Evolutionary conservation across 2,113 vertebrate genomes (phyloP), one percentile per base, ranked within the genome.

Genomic region (Hylia prasina): DNA sequence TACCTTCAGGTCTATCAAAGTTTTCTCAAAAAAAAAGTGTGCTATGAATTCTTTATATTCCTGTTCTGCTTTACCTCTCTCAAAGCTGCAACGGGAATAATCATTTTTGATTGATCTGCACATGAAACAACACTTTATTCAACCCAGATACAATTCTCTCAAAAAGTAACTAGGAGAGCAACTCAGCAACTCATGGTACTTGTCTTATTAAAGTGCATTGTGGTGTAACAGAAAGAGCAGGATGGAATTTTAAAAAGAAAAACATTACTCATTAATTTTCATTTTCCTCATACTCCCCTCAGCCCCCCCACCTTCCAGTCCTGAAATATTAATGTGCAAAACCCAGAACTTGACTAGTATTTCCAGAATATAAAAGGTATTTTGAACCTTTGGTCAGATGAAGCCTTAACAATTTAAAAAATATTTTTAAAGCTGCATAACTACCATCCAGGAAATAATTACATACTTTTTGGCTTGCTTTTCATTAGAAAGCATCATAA

Each of bases 291-390:
- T 70, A 60, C 7, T 31, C 17, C 15, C 13, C 25, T 19, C 5
- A 6, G 3, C 22, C 5, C 5, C 7, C 3, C 10, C 44, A 15
- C 11, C 9, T 22, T 22, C 42, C 6, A 61, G 5, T 20, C 12
- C 10, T 13, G 8, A 71, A 76, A 71, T 87, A 66, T 84, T 54
- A 53, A 39, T 33, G 15, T 7, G 2, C 5, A 80, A 77, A 83
- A 15, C 7, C 11, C 12, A 30, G 31, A 22, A 27, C 10, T 40
- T 68, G 13, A 35, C 23, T 58, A 6, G 2, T 50, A 53, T 22
- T 54, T 72, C 25, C 14, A 94, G 56, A 56, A 22, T 50, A 63
- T 16, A 25, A 63, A 78, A 73, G 4, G 31, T 22, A 18, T 4
- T 72, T 65, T 70, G 23, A 81, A 78, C 8, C 6, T 37, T n/a